Conservation (phyloP, 2,113 vertebrate species). For the Origma solitaria region DNA sequence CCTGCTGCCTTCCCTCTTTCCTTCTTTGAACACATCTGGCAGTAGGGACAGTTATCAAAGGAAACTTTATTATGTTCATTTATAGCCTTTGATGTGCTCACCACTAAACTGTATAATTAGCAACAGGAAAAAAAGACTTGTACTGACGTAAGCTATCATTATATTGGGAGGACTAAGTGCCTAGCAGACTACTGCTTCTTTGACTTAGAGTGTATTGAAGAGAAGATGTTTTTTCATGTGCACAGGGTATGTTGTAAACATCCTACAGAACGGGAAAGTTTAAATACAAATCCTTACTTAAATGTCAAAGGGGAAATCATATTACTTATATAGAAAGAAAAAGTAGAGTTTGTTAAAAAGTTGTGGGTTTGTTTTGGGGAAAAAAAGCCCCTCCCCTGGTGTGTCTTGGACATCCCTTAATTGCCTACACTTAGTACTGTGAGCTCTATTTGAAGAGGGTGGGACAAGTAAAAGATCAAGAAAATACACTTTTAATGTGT, state of each 20-base stretch:
- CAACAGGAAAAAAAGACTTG: background rate
- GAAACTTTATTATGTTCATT: background rate
- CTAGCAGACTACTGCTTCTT: background rate
- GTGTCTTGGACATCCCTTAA: background rate
- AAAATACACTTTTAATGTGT: background rate
- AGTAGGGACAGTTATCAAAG: background rate
- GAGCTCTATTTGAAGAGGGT: background rate
- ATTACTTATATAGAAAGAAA: background rate
- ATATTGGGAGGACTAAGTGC: background rate
- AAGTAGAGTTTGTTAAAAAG: background rate
- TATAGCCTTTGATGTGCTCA: background rate
- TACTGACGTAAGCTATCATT: background rate
- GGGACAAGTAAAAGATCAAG: background rate
- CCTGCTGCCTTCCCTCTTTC: background rate
- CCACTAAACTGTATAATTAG: background rate
- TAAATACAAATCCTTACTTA: background rate
- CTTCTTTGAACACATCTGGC: background rate
- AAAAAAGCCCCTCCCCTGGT: fast-evolving
- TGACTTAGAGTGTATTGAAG: background rate
- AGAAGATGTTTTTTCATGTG: background rate
- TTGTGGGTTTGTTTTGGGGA: background rate
- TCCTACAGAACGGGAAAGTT: background rate
- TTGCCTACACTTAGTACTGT: background rate
- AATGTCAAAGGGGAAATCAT: background rate
- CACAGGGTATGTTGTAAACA: background rate